Evolutionary conservation across 2,113 vertebrate species (phyloP).

Genomic region (Dromas ardeola): DNA sequence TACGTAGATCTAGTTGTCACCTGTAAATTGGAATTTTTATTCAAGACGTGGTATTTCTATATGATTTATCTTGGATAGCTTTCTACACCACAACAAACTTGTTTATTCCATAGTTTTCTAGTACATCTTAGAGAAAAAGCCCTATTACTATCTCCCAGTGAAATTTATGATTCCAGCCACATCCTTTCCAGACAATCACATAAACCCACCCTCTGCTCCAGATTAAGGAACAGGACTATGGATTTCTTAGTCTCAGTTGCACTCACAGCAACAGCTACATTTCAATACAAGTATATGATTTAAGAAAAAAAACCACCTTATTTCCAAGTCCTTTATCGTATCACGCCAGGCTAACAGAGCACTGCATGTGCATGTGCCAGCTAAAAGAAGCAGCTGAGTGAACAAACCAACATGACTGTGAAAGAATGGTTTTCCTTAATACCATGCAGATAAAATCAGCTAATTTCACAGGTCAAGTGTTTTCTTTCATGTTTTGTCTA

Average conservation of each 20-base stretch:
- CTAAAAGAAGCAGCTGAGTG: not conserved
- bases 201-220: not conserved
- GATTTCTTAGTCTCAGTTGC: not conserved
- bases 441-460: not conserved
- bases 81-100: not conserved
- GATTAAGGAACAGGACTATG: not conserved
- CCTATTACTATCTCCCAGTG: not conserved
- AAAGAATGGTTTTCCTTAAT: not conserved
- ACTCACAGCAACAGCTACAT: not conserved
- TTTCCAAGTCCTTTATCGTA: not conserved
- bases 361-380: not conserved
- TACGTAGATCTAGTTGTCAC: not conserved
- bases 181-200: not conserved
- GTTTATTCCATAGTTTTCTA: not conserved
- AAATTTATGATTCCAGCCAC: not conserved
- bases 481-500: not conserved
- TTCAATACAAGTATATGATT: not conserved
- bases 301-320: not conserved
- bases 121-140: not conserved
- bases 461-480: not conserved
- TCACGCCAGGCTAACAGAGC: not conserved
- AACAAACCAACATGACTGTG: not conserved
- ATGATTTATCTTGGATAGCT: not conserved
- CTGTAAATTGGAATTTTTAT: not conserved
- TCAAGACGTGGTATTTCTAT: not conserved